Percentiles rank a stretch among this genome's conserved stretches.
These are phyloP conservation scores for Baryphthengus martii DNA, from an alignment of 2,113 vertebrate species.

Conservation along the genomic window DNA sequence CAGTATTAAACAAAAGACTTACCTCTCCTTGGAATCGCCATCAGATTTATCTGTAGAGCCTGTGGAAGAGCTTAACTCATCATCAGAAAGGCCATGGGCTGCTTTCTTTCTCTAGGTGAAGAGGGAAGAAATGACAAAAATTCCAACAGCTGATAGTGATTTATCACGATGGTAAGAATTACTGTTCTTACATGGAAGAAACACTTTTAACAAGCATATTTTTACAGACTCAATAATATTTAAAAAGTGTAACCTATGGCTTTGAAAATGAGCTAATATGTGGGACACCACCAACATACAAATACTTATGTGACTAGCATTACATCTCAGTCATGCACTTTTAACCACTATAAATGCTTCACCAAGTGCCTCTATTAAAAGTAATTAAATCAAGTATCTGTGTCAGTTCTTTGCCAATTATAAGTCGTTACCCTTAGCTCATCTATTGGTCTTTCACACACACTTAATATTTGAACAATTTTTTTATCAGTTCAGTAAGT, in stretches of 20 bases:
- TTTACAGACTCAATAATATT: not conserved
- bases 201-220: not conserved
- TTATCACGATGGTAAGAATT: not conserved
- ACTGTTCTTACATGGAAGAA: not conserved
- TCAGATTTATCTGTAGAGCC: conserved; percentile 92
- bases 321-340: not conserved
- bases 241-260: not conserved
- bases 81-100: conserved; percentile 75
- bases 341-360: not conserved
- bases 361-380: not conserved
- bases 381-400: not conserved
- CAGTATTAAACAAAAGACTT: conserved; percentile 25
- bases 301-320: not conserved
- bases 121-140: not conserved
- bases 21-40: conserved; percentile 85
- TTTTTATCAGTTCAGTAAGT: not conserved
- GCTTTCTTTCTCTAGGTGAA: conserved; percentile 54
- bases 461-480: not conserved
- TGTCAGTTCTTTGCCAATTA: not conserved
- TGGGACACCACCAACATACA: not conserved
- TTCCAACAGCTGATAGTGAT: not conserved
- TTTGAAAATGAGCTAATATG: not conserved
- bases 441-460: not conserved
- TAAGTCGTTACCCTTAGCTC: not conserved
- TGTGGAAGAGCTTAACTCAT: conserved; percentile 89